These are phyloP conservation scores for Callipepla californica DNA, from an alignment of 2,113 vertebrate species.

Conservation along the genomic window DNA sequence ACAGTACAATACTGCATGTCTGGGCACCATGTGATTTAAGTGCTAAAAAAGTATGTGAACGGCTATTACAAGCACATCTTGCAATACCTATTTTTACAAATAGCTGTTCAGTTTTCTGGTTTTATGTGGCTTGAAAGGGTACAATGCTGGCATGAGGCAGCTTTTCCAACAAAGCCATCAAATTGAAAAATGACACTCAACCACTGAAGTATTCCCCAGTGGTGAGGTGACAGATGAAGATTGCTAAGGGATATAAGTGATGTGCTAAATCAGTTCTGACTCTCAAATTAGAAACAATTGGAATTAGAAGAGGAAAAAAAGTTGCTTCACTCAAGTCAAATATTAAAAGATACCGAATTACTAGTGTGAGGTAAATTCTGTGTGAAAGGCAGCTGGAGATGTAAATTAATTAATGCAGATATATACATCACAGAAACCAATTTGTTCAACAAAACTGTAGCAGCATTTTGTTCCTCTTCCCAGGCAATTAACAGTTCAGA, in stretches of 20 bases:
- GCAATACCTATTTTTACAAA: background rate
- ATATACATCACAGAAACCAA: background rate
- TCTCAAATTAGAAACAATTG: background rate
- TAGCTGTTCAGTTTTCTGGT: background rate
- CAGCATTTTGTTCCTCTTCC: background rate
- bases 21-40: background rate
- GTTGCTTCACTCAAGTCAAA: background rate
- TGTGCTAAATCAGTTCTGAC: background rate
- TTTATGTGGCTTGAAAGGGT: background rate
- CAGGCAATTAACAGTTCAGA: background rate
- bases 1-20: background rate
- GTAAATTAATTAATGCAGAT: background rate
- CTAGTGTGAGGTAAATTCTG: background rate
- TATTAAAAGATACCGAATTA: background rate
- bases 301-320: background rate
- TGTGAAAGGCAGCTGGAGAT: background rate
- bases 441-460: background rate
- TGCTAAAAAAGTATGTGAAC: background rate
- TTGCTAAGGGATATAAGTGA: background rate
- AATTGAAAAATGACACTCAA: background rate
- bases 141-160: background rate
- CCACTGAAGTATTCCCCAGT: background rate
- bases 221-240: background rate
- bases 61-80: background rate
- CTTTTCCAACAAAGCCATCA: background rate